Percentiles rank a stretch among this genome's conserved stretches.
Conservation (phyloP, 2,888 invertebrate species). For the Dinocampus coccinellae region DNA sequence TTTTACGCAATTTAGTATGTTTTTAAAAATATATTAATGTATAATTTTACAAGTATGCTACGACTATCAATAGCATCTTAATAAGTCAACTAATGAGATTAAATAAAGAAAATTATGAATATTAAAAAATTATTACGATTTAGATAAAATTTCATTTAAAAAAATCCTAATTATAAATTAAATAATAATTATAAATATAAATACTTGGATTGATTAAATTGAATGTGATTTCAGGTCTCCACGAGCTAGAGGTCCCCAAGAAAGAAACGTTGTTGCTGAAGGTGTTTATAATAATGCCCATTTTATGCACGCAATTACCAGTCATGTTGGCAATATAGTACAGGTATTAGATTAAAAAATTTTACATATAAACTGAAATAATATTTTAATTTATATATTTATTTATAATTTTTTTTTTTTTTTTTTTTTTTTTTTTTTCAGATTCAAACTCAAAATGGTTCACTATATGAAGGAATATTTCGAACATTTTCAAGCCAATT, state of each 20-base stretch:
- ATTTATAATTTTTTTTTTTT: conserved; percentile 2
- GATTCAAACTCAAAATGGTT: conserved; percentile 86
- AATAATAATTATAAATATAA: conserved; percentile 8
- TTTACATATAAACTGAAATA: conserved; percentile 10
- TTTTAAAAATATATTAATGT: background rate
- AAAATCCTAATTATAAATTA: background rate
- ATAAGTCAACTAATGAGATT: background rate
- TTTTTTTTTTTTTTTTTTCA: conserved; percentile 47
- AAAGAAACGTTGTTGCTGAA: conserved; percentile 79
- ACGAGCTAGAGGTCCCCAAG: conserved; percentile 72
- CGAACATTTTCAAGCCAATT: conserved; percentile 90
- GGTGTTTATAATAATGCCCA: conserved; percentile 91
- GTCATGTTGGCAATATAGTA: conserved; percentile 86
- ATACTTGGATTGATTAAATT: background rate
- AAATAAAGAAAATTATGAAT: background rate
- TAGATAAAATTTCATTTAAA: too few species aligned
- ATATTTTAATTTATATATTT: background rate
- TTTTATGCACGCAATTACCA: conserved; percentile 90
- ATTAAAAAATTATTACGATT: too few species aligned
- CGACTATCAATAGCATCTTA: background rate
- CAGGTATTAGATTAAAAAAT: conserved; percentile 68
- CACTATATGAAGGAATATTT: conserved; percentile 90
- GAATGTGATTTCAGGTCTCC: conserved; percentile 72
- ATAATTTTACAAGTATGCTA: background rate
- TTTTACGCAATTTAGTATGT: too few species aligned